Percentiles rank a stretch among this genome's conserved stretches.
phyloP scores from a whole-genome alignment of 2,113 vertebrate genomes.

The Osmerus mordax region DNA sequence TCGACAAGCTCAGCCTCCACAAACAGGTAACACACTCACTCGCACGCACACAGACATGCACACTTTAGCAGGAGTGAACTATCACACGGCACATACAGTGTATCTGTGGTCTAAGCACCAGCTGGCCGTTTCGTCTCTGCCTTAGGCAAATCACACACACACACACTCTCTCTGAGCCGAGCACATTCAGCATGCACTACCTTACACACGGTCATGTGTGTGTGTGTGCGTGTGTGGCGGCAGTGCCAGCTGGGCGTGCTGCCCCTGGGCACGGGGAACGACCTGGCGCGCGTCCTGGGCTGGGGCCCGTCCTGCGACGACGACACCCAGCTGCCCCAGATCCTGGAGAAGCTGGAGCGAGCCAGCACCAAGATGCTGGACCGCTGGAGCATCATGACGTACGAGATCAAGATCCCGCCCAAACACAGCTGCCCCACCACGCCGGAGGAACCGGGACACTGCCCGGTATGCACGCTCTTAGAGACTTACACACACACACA shows the following conservation, averaged over 20 bases:
- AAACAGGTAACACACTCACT: conserved; percentile 79
- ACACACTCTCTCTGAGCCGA: conserved; percentile 14
- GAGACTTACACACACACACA: not conserved
- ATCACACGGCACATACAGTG: not conserved
- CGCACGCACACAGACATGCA: not conserved
- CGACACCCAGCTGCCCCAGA: conserved; percentile 93
- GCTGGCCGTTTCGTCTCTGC: conserved; percentile 24
- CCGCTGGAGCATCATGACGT: conserved; percentile 99
- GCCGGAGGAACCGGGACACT: conserved; percentile 81
- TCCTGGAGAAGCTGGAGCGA: conserved; percentile 92
- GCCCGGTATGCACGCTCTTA: conserved; percentile 75
- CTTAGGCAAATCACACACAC: conserved; percentile 6
- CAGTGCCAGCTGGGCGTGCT: conserved; percentile 96
- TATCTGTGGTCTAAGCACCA: conserved; percentile 9
- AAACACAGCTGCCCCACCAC: conserved; percentile 85
- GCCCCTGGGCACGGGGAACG: conserved; percentile 93
- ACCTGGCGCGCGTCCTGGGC: conserved; percentile 93
- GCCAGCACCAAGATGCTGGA: conserved; percentile 98
- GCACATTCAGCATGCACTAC: not conserved
- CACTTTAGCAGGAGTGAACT: not conserved
- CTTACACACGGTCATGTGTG: not conserved
- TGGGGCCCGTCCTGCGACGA: conserved; percentile 96
- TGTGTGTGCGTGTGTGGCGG: conserved; percentile 31
- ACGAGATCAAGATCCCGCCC: conserved; percentile 92
- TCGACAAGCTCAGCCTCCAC: conserved; percentile 94